A percentile compares a stretch with the other conserved stretches of the same genome.
Conservation (phyloP, 2,113 vertebrate genomes). For the Pavo muticus region DNA sequence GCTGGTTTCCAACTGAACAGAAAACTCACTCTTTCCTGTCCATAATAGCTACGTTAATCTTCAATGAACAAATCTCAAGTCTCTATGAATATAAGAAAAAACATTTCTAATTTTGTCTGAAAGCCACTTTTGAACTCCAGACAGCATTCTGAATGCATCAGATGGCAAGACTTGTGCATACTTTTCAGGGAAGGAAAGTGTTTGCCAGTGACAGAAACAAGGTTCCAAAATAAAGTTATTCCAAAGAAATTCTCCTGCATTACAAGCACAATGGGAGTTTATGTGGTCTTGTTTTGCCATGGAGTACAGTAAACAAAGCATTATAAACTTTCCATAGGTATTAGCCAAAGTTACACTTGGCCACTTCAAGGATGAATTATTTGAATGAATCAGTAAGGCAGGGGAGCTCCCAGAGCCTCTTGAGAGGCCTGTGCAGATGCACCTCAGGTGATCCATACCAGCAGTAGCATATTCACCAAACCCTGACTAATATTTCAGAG, state of each 20-base stretch:
- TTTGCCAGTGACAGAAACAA: neutral
- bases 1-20: neutral
- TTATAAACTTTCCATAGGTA: neutral
- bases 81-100: neutral
- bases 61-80: neutral
- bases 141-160: neutral
- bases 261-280: neutral
- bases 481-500: neutral
- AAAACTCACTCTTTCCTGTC: neutral
- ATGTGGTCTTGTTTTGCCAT: neutral
- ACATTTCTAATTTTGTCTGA: neutral
- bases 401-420: neutral
- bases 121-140: neutral
- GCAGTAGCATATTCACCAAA: rapidly evolving
- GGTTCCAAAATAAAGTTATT: neutral
- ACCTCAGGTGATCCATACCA: neutral
- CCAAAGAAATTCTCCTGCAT: neutral
- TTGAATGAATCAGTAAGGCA: rapidly evolving
- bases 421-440: neutral
- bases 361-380: neutral
- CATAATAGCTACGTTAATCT: neutral
- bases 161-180: neutral
- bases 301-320: neutral
- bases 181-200: neutral
- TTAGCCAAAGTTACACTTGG: neutral